phyloP scores from a whole-genome alignment of 92 coral and sea anemone species.

The Meandrina meandrites region DNA sequence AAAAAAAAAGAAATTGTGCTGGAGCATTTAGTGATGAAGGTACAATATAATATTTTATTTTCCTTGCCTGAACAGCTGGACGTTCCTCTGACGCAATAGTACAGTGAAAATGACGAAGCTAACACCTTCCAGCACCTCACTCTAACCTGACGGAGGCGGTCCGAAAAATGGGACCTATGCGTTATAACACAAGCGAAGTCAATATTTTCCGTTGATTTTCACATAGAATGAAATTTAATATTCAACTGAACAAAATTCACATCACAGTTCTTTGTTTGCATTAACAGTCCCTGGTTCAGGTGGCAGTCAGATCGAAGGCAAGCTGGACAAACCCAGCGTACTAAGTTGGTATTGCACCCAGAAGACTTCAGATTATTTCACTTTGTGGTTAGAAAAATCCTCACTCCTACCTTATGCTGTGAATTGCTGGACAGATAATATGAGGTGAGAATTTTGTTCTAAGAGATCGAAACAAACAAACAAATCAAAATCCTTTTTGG shows the following conservation, averaged over 20 bases:
- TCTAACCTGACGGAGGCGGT: too few species aligned
- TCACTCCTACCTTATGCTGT: slow-evolving; percentile 59
- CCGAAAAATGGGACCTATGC: too few species aligned
- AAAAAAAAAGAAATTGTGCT: too few species aligned
- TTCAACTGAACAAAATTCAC: not conserved
- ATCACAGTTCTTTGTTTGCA: not conserved
- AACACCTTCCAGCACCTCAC: too few species aligned
- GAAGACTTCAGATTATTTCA: slow-evolving; percentile 63
- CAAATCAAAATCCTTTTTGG: not conserved
- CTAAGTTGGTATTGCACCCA: slow-evolving; percentile 60
- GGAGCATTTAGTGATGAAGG: too few species aligned
- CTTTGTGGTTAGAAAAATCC: slow-evolving; percentile 65
- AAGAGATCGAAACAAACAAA: not conserved
- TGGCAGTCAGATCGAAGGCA: slow-evolving; percentile 71
- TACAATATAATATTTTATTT: too few species aligned
- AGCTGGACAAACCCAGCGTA: slow-evolving; percentile 66
- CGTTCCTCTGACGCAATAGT: too few species aligned
- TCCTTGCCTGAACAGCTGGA: too few species aligned
- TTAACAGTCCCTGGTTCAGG: slow-evolving; percentile 65
- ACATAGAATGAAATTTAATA: not conserved
- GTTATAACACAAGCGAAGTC: not conserved
- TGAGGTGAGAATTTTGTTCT: slow-evolving; percentile 46
- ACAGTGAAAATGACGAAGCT: too few species aligned
- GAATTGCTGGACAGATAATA: slow-evolving; percentile 71
- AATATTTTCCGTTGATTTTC: not conserved